Conservation (phyloP, 64 coral and sea anemone species). For the Platygyra sinensis region DNA sequence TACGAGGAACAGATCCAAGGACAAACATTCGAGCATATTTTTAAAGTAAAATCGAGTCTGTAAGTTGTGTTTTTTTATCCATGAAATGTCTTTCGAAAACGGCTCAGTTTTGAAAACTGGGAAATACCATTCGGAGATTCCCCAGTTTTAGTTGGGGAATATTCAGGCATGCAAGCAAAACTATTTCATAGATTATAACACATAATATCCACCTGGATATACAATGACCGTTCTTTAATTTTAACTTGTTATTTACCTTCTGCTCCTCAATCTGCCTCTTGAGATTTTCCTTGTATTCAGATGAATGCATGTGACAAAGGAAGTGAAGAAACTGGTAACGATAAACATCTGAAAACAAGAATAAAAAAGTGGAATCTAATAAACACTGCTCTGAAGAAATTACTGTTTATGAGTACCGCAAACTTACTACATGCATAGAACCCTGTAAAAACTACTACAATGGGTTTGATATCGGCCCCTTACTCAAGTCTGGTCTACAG, state of each 20-base stretch:
- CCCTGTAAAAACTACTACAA: background rate
- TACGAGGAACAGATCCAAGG: no score
- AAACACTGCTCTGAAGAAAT: background rate
- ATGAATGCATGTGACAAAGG: slow-evolving; percentile 43
- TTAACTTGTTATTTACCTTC: slow-evolving; percentile 20
- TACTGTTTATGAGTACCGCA: background rate
- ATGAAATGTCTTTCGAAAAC: no score
- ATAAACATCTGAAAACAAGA: slow-evolving; percentile 25
- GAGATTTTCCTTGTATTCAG: slow-evolving; percentile 64
- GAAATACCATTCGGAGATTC: no score
- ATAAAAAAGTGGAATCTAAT: background rate
- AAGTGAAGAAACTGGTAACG: slow-evolving; percentile 68
- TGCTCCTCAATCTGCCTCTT: slow-evolving; percentile 58
- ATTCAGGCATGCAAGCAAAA: no score
- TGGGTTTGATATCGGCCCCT: no score
- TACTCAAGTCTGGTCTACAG: no score
- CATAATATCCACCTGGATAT: background rate
- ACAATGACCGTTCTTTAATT: background rate
- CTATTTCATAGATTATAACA: no score
- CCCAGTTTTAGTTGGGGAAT: no score
- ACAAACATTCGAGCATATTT: no score
- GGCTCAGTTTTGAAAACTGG: no score
- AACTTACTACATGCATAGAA: background rate
- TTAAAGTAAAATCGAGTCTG: no score
- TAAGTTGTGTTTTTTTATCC: no score